Percentiles rank a stretch among this genome's conserved stretches.
These are phyloP conservation scores for rat (Rattus norvegicus) DNA, from an alignment of 2,113 vertebrate genomes.

Conservation along the genomic window DNA sequence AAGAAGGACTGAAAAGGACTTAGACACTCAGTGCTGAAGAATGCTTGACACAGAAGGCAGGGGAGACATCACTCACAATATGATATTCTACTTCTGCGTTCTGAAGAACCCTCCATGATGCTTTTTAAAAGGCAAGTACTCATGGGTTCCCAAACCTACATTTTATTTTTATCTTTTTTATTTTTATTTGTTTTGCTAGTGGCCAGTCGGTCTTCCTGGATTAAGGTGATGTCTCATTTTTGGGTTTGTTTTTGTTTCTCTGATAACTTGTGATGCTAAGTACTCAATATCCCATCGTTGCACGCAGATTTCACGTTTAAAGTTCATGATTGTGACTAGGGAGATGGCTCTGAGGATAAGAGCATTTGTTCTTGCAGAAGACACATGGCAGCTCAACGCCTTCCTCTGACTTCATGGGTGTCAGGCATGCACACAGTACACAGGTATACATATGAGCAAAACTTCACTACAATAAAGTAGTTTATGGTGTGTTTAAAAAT, in stretches of 20 bases:
- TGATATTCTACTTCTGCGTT: neutral
- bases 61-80: neutral
- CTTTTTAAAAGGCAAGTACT: neutral
- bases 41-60: neutral
- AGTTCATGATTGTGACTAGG: neutral
- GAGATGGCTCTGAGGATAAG: neutral
- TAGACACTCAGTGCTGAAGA: fast-evolving
- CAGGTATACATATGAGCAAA: neutral
- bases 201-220: neutral
- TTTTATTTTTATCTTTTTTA: neutral
- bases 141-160: neutral
- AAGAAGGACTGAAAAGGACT: too few species aligned
- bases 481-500: neutral
- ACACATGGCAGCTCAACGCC: neutral
- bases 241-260: neutral
- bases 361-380: neutral
- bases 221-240: neutral
- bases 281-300: neutral
- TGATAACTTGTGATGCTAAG: neutral
- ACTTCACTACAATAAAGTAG: neutral
- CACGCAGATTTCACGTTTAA: neutral
- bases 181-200: neutral
- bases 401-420: neutral
- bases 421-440: neutral
- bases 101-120: neutral